Percentiles rank a stretch among this genome's conserved stretches.
Conservation (phyloP, 2,113 vertebrate species). For the Struthidea cinerea region DNA sequence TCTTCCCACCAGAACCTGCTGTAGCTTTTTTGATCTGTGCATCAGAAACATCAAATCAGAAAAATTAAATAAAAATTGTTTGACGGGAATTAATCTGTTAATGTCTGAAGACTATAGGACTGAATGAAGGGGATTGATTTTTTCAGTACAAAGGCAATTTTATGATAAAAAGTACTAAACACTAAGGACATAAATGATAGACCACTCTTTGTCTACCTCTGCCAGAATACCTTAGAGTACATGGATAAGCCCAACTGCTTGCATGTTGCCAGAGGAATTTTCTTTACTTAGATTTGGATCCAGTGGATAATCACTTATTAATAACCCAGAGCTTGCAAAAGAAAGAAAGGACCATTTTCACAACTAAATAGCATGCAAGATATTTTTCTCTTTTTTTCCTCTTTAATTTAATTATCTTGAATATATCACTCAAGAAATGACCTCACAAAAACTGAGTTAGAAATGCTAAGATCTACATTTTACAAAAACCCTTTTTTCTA, state of each 20-base stretch:
- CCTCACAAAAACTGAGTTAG: not conserved
- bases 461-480: not conserved
- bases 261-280: not conserved
- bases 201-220: not conserved
- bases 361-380: not conserved
- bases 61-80: not conserved
- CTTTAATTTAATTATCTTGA: not conserved
- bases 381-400: fast-evolving
- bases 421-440: not conserved
- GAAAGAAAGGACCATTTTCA: not conserved
- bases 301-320: not conserved
- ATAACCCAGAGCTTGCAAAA: not conserved
- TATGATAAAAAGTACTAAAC: not conserved
- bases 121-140: not conserved
- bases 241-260: not conserved
- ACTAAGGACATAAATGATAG: not conserved
- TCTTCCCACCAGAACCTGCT: not conserved
- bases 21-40: not conserved
- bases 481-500: not conserved
- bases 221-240: not conserved
- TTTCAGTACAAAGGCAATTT: not conserved
- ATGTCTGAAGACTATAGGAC: not conserved
- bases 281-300: not conserved
- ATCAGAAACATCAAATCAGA: not conserved
- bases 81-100: not conserved